Percentiles rank a stretch among this genome's conserved stretches.
These are phyloP conservation scores for Phyllotis vaccarum DNA, from an alignment of 2,797 vertebrate genomes.

Conservation along the genomic window DNA sequence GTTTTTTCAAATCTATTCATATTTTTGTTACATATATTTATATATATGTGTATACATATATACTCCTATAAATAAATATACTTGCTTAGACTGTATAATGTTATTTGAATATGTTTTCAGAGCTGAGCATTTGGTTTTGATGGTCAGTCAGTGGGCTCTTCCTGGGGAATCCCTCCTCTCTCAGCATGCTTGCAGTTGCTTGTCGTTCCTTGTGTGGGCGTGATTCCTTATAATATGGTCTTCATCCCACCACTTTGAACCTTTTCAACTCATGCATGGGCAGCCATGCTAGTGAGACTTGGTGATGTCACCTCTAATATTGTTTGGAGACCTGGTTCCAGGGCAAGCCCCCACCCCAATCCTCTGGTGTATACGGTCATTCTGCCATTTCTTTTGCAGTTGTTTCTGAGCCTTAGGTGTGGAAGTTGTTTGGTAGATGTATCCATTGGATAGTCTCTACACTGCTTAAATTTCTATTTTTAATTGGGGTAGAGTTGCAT, in stretches of 20 bases:
- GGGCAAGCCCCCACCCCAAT: no score
- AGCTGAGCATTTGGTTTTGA: neutral
- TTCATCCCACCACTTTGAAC: no score
- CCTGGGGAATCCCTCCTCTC: neutral
- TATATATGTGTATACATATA: neutral
- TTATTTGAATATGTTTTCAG: neutral
- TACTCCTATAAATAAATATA: neutral
- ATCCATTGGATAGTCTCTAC: neutral
- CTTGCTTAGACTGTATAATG: neutral
- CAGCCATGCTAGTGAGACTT: neutral
- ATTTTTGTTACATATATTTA: neutral
- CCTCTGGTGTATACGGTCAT: neutral
- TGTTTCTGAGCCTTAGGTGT: neutral
- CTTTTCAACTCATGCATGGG: neutral
- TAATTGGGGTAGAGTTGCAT: no score
- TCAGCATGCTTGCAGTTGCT: neutral
- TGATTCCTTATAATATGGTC: neutral
- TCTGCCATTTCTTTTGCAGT: rapidly evolving
- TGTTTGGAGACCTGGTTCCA: no score
- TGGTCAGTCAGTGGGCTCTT: neutral
- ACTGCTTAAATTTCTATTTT: neutral
- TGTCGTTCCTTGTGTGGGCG: neutral
- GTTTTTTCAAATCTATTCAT: neutral
- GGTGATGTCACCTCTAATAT: neutral
- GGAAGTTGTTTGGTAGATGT: neutral